Conservation (phyloP, 2,888 invertebrate genomes). For the Chymomyza caudatula region DNA sequence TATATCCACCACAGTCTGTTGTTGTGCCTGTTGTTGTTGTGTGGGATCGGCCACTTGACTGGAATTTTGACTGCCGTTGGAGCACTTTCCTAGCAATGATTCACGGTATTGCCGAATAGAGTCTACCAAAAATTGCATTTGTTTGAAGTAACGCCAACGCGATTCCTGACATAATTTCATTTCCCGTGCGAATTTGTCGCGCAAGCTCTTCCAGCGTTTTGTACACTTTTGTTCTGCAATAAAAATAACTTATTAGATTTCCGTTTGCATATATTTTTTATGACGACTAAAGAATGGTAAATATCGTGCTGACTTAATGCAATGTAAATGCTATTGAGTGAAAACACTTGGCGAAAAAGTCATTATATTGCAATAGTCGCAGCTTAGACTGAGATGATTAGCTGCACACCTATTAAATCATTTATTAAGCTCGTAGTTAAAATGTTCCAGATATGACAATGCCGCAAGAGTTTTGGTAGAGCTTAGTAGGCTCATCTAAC, state of each 20-base stretch:
- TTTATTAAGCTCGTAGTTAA: too few species aligned
- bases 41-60: slow-evolving; percentile 71
- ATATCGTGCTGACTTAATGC: too few species aligned
- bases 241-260: background rate
- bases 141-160: slow-evolving; percentile 75
- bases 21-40: slow-evolving; percentile 73
- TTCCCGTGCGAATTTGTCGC: slow-evolving; percentile 75
- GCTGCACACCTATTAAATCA: too few species aligned
- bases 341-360: too few species aligned
- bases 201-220: slow-evolving; percentile 75
- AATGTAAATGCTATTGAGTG: too few species aligned
- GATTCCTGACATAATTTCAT: slow-evolving; percentile 76
- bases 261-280: too few species aligned
- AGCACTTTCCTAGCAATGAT: slow-evolving; percentile 73
- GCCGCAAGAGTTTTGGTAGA: too few species aligned
- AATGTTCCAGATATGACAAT: too few species aligned
- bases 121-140: slow-evolving; percentile 75
- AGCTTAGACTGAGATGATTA: too few species aligned
- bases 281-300: too few species aligned
- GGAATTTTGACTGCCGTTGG: slow-evolving; percentile 59
- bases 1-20: slow-evolving; percentile 72
- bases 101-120: slow-evolving; percentile 75
- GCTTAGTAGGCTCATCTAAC: too few species aligned
- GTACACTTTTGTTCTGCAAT: slow-evolving; percentile 74
- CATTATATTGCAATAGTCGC: too few species aligned